A percentile compares a stretch with the other conserved stretches of the same genome.
These are phyloP conservation scores for Grammomys dolichurus DNA, from an alignment of 2,113 vertebrate genomes.

Conservation along the genomic window DNA sequence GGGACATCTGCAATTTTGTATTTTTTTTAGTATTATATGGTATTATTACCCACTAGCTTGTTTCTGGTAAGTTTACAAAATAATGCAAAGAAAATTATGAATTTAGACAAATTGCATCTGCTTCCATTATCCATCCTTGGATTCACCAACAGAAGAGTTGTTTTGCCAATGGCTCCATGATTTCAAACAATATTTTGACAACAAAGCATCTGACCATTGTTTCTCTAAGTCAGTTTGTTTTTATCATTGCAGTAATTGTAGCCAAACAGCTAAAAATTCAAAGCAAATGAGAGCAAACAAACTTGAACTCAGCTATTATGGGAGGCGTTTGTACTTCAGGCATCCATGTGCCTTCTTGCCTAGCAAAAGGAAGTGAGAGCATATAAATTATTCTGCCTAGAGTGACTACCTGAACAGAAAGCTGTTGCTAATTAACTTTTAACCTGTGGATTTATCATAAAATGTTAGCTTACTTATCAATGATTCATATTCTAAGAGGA, in stretches of 20 bases:
- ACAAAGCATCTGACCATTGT: constrained; percentile 64
- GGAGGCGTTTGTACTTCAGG: constrained; percentile 46
- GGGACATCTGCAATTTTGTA: too few species aligned
- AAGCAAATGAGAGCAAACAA: constrained; percentile 76
- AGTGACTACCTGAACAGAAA: constrained; percentile 66
- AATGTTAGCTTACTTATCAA: constrained; percentile 74
- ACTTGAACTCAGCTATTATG: constrained; percentile 79
- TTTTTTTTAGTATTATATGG: neutral
- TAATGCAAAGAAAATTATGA: neutral
- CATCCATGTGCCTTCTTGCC: constrained; percentile 64
- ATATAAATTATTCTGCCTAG: neutral
- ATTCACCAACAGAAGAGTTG: neutral
- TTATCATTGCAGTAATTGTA: constrained; percentile 77
- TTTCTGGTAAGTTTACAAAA: neutral
- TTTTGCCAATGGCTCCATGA: constrained; percentile 70
- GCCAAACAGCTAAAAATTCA: constrained; percentile 80
- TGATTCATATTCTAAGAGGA: constrained; percentile 73
- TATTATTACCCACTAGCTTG: neutral
- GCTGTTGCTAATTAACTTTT: constrained; percentile 80
- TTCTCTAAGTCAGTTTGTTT: constrained; percentile 75
- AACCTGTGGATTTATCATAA: constrained; percentile 71
- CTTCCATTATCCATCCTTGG: neutral
- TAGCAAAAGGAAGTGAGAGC: constrained; percentile 48
- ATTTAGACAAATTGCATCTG: neutral
- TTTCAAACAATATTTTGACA: constrained; percentile 74